Conservation (phyloP, 2,888 invertebrate genomes). For the Smittia aterrima region DNA sequence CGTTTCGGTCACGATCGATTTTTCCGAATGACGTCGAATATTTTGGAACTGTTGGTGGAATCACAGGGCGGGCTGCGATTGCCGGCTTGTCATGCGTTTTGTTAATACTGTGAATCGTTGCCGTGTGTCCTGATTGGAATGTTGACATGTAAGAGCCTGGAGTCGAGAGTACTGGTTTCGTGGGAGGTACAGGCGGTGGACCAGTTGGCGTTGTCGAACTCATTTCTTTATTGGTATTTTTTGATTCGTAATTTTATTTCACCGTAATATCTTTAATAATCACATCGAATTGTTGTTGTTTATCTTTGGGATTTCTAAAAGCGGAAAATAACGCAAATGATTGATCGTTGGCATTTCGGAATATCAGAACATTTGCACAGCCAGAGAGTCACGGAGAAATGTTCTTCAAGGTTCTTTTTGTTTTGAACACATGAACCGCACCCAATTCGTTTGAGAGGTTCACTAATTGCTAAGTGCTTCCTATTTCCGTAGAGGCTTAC, state of each 20-base stretch:
- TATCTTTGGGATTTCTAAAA: conserved; percentile 1
- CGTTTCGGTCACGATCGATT: conserved; percentile 56
- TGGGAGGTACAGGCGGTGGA: conserved; percentile 46
- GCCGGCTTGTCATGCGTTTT: conserved; percentile 48
- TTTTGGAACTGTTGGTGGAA: conserved; percentile 75
- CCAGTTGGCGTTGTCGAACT: conserved; percentile 45
- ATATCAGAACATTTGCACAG: not conserved
- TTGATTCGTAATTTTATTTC: not conserved
- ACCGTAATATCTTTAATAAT: not conserved
- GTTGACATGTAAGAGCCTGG: conserved; percentile 48
- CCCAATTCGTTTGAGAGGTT: too few relatives aligned
- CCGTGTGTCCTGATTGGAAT: conserved; percentile 46
- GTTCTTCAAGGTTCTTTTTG: too few relatives aligned
- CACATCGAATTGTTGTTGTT: conserved; percentile 17
- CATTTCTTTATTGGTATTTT: conserved; percentile 30
- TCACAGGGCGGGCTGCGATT: conserved; percentile 64
- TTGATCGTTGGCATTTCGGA: not conserved
- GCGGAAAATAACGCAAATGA: not conserved
- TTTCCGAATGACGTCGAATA: conserved; percentile 77
- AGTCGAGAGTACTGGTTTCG: conserved; percentile 47
- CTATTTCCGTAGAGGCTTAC: too few relatives aligned
- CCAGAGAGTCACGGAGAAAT: not conserved
- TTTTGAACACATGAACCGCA: too few relatives aligned
- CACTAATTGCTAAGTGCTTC: too few relatives aligned
- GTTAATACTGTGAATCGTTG: conserved; percentile 48